Base-by-base conservation (phyloP, 2,113 vertebrate genomes). In the Sarotherodon lohbergeri region DNA sequence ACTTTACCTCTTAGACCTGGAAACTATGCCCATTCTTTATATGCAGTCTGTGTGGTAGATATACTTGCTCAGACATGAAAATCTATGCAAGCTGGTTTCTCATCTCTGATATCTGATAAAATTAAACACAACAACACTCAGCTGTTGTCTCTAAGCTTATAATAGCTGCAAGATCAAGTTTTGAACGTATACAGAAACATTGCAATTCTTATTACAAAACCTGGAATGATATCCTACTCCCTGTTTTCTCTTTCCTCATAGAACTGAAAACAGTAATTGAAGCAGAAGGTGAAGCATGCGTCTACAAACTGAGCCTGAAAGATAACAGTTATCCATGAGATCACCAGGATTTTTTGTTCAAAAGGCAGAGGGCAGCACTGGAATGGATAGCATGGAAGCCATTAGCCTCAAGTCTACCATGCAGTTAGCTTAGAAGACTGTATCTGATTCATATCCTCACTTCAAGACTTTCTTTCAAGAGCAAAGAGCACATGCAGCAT, bases 331-430 rank as follows among this genome's bases (percentile, higher is more conserved):
- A 11, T 14, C 48, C 52, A 63, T 14, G 76, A 66, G 13, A 85
- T 50, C 16, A 16, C 39, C 48, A 76, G 32, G 57, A 68, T 71
- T 50, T 54, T 43, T 46, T 80, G 52, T 88, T 88, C 22, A 41
- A 29, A 88, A 91, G 85, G 57, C 83, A 93, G 88, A 83, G 55
- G 91, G 91, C 85, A 93, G 93, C 88, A 94, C 80, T 24, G 22
- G 71, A 88, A 88, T 83, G 14, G 63, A 63, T 46, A 52, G 68
- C 56, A 71, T 46, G 16, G 57, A 84, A 41, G 46, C 76, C 76
- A 80, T 80, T 46, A 73, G 4, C 27, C 52, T 22, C 13, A 85
- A 73, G 22, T 14, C 22, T 81, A 10, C 12, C 24, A 79, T 56
- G 32, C 16, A 5, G 13, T 41, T 36, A 39, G 34, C 24, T 82